Evolutionary conservation across 1,140 invertebrate species (phyloP).

Genomic region (Monomorium pharaonis): DNA sequence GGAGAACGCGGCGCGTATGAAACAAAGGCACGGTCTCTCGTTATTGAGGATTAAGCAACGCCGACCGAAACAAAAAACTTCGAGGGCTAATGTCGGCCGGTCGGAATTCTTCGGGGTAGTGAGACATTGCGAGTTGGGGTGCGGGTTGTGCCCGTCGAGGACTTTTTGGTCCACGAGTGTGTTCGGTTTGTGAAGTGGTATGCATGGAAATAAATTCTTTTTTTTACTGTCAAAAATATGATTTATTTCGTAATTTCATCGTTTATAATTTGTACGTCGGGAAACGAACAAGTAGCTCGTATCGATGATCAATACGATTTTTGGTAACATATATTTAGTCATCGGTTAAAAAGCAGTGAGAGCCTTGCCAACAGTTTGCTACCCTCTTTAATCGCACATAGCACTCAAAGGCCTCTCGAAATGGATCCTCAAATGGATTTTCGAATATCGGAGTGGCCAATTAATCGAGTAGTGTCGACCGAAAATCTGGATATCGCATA

Average conservation of each 20-base stretch:
- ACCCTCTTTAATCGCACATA: background rate
- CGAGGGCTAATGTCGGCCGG: conserved; percentile 25
- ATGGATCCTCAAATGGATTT: conserved; percentile 40
- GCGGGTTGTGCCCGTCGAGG: conserved; percentile 28
- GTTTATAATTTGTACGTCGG: background rate
- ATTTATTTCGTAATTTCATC: background rate
- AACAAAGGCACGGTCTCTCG: conserved; percentile 71
- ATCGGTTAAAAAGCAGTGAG: background rate
- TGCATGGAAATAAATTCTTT: conserved; percentile 1
- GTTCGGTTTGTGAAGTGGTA: background rate
- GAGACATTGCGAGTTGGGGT: conserved; percentile 10
- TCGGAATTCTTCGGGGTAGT: conserved; percentile 16
- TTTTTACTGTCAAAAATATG: background rate
- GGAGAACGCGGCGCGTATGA: conserved; percentile 49
- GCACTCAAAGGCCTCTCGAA: conserved; percentile 29
- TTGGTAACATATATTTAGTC: background rate
- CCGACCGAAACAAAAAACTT: conserved; percentile 47
- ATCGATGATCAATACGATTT: background rate
- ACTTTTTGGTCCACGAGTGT: background rate
- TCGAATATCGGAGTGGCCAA: conserved; percentile 32
- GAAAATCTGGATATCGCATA: conserved; percentile 45
- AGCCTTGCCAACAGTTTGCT: conserved; percentile 20
- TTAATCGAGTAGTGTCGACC: conserved; percentile 38
- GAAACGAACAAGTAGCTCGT: background rate
- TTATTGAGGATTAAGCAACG: conserved; percentile 68